Evolutionary conservation across 2,113 vertebrate genomes (phyloP).

Genomic region (Arizona elegans): DNA sequence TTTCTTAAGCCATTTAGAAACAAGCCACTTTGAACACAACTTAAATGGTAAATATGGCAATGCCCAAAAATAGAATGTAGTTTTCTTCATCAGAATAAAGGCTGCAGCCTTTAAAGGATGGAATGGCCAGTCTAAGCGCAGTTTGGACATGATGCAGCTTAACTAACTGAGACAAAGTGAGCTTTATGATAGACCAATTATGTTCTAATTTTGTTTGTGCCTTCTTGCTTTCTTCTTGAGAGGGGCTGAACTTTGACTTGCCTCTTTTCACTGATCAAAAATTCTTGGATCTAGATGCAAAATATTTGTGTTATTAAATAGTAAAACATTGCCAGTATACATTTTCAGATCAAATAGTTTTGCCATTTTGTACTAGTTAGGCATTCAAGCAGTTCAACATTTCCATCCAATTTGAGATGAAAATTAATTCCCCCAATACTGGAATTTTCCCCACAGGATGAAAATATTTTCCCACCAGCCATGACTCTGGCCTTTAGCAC

Average conservation of each 20-base stretch:
- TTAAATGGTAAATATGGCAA: background rate
- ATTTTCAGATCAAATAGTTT: background rate
- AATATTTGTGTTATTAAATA: background rate
- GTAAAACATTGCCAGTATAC: background rate
- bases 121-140: background rate
- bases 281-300: background rate
- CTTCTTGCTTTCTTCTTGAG: background rate
- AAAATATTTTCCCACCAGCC: conserved; percentile 13
- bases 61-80: background rate
- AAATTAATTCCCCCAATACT: conserved; percentile 9
- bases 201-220: background rate
- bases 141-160: background rate
- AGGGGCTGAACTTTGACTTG: background rate
- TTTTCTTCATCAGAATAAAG: background rate
- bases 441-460: conserved; percentile 18
- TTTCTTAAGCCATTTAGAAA: background rate
- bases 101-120: background rate
- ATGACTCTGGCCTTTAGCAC: background rate
- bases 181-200: background rate
- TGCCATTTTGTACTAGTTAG: background rate
- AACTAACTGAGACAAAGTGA: background rate
- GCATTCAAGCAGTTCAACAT: background rate
- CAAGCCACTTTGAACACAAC: background rate
- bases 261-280: background rate
- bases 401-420: conserved; percentile 1